phyloP scores from a whole-genome alignment of 2,113 vertebrate genomes.

The Tetrax tetrax region DNA sequence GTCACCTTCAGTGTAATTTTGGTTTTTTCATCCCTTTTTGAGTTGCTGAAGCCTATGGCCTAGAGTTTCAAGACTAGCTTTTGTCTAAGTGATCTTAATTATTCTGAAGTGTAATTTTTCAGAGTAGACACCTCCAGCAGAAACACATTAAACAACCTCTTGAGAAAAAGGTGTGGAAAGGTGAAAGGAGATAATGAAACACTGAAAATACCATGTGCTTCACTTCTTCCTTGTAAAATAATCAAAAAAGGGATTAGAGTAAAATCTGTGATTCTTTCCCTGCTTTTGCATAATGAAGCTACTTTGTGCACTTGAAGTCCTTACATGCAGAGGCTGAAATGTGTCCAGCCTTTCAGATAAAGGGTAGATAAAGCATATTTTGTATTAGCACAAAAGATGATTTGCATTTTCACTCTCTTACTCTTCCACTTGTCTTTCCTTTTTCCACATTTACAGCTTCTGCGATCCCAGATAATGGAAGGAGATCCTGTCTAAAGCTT shows the following conservation, averaged over 20 bases:
- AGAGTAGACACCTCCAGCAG: background rate
- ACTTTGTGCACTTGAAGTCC: background rate
- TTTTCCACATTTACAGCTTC: conserved; percentile 82
- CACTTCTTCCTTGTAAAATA: background rate
- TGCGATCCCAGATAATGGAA: conserved; percentile 93
- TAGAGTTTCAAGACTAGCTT: background rate
- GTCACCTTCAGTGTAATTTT: background rate
- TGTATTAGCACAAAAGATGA: conserved; percentile 1
- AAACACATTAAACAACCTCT: background rate
- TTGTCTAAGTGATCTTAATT: background rate
- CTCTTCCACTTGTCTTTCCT: background rate
- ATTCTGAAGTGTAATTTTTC: background rate
- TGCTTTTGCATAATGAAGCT: background rate
- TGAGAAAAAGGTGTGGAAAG: background rate
- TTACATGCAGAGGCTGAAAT: background rate
- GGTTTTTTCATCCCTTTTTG: background rate
- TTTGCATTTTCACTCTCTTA: background rate
- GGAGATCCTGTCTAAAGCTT: conserved; percentile 95
- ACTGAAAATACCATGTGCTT: background rate
- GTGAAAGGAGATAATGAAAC: background rate
- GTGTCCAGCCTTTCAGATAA: background rate
- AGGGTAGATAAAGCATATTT: background rate
- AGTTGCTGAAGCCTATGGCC: background rate
- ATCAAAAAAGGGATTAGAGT: background rate
- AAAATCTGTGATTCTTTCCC: background rate